Conservation (phyloP, 1,140 invertebrate genomes). For the Acromyrmex heyeri region DNA sequence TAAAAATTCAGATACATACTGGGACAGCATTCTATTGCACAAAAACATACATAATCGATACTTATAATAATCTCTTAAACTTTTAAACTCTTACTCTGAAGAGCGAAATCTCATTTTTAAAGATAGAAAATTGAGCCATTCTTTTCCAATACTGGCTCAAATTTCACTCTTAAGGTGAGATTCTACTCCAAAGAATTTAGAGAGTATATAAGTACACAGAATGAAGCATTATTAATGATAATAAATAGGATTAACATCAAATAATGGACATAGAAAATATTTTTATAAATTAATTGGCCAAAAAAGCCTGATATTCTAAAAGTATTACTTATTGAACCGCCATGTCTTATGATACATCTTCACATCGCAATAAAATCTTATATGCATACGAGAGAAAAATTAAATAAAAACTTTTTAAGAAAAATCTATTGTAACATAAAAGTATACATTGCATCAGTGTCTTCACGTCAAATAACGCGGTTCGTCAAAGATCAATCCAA, state of each 20-base stretch:
- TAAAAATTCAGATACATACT: background rate
- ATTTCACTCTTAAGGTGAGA: too few species aligned
- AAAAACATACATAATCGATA: background rate
- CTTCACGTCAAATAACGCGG: background rate
- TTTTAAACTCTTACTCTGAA: too few species aligned
- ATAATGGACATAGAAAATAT: background rate
- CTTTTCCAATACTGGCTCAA: too few species aligned
- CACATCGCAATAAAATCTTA: background rate
- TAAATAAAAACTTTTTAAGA: background rate
- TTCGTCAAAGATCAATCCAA: conserved; percentile 5
- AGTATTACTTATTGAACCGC: background rate
- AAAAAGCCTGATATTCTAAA: background rate
- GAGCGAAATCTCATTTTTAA: too few species aligned
- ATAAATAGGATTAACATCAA: background rate
- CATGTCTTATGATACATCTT: background rate
- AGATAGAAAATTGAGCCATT: too few species aligned
- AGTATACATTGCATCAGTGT: background rate
- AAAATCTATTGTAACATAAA: background rate
- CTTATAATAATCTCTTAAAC: background rate
- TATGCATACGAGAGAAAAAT: background rate
- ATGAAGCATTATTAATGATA: background rate
- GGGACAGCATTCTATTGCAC: background rate
- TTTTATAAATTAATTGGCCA: background rate
- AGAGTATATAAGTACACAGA: too few species aligned
- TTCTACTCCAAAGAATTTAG: too few species aligned